phyloP scores from a whole-genome alignment of 2,113 vertebrate species.

The Tragulus kanchil region DNA sequence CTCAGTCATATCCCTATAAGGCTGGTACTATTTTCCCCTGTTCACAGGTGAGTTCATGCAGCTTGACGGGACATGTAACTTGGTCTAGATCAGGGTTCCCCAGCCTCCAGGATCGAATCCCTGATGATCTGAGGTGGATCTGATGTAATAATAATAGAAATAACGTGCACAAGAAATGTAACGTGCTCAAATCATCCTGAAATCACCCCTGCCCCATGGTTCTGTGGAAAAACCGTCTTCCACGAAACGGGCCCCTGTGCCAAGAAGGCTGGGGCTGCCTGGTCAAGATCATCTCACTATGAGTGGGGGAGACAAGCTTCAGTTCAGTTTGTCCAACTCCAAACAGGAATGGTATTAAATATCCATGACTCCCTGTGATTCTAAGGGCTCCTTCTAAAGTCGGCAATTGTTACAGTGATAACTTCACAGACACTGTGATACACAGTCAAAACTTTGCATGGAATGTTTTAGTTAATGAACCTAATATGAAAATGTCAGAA shows the following conservation, averaged over 20 bases:
- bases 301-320: neutral
- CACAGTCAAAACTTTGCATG: neutral
- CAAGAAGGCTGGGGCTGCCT: neutral
- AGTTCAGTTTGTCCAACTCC: neutral
- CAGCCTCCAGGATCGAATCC: too few species aligned
- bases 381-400: slow-evolving; percentile 49
- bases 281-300: neutral
- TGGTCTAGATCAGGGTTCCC: neutral
- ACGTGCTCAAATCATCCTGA: neutral
- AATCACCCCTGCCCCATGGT: neutral
- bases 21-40: neutral
- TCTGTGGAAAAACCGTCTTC: neutral
- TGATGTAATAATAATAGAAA: too few species aligned
- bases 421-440: neutral
- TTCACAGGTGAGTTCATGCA: neutral
- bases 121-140: too few species aligned
- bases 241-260: neutral
- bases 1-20: neutral
- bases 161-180: too few species aligned
- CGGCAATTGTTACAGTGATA: slow-evolving; percentile 53
- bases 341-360: neutral
- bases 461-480: slow-evolving; percentile 58
- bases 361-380: neutral
- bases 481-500: slow-evolving; percentile 19
- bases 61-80: neutral